These are phyloP conservation scores for Camponotus pennsylvanicus DNA, from an alignment of 1,140 invertebrate genomes.

Conservation along the genomic window DNA sequence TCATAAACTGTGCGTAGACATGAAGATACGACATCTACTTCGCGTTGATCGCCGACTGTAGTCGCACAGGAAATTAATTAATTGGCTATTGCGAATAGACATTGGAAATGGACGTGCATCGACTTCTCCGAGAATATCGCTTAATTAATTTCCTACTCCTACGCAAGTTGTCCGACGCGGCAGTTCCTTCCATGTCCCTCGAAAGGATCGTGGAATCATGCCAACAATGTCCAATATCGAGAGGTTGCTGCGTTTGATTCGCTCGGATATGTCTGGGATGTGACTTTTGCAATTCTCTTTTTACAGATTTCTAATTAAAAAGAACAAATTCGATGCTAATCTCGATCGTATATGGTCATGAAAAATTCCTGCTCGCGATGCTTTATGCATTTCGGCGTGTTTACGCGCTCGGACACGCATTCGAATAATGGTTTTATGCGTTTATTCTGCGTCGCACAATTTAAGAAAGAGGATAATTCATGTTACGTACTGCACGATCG, in stretches of 20 bases:
- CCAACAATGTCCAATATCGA: slow-evolving; percentile 12
- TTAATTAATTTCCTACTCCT: slow-evolving; percentile 70
- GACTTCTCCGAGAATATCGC: slow-evolving; percentile 58
- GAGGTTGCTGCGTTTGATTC: not conserved
- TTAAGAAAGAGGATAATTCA: slow-evolving; percentile 54
- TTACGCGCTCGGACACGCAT: slow-evolving; percentile 41
- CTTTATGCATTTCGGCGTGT: slow-evolving; percentile 32
- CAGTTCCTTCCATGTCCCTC: slow-evolving; percentile 43
- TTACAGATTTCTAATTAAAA: not conserved
- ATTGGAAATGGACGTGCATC: slow-evolving; percentile 46
- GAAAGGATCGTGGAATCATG: slow-evolving; percentile 29
- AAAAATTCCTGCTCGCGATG: not conserved
- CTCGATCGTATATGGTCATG: no score
- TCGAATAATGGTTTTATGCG: slow-evolving; percentile 46
- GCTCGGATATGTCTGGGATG: no score
- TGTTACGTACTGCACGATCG: slow-evolving; percentile 47
- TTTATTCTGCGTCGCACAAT: slow-evolving; percentile 32
- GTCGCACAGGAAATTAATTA: slow-evolving; percentile 66
- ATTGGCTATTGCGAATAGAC: slow-evolving; percentile 43
- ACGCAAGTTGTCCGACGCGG: slow-evolving; percentile 28
- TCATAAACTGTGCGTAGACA: not conserved
- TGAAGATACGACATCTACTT: no score
- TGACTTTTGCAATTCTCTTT: not conserved
- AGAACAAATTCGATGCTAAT: not conserved
- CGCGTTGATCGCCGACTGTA: not conserved